Conservation (phyloP, 2,888 invertebrate genomes). For the Clusia tigrina region DNA sequence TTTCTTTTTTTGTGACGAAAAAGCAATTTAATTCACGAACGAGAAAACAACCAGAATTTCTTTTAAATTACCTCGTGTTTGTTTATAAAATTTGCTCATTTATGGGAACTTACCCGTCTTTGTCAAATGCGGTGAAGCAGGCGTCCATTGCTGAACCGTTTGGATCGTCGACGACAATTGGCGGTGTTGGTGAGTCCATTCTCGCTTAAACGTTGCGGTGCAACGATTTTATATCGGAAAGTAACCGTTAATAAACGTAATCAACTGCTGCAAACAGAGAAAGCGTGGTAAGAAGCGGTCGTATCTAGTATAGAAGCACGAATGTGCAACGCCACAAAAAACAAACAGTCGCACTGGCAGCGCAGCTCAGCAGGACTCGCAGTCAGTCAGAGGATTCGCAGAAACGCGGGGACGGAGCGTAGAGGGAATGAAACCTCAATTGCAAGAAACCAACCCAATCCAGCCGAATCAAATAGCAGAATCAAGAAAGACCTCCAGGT, state of each 20-base stretch:
- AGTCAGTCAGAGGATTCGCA: conserved; percentile 12
- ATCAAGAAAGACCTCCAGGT: neutral
- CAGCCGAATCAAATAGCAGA: neutral
- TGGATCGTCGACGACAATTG: conserved; percentile 66
- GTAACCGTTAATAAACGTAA: conserved; percentile 2
- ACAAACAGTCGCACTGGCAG: conserved; percentile 1
- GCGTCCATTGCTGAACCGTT: conserved; percentile 82
- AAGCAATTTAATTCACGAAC: conserved; percentile 20
- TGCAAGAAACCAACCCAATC: neutral
- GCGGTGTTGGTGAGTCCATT: conserved; percentile 64
- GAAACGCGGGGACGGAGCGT: conserved; percentile 14
- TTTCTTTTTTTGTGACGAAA: neutral
- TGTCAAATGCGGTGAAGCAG: conserved; percentile 90
- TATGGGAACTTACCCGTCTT: conserved; percentile 77
- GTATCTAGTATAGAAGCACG: neutral
- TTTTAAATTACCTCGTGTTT: neutral
- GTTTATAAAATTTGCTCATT: neutral
- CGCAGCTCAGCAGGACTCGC: neutral
- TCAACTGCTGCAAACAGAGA: conserved; percentile 4
- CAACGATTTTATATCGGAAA: conserved; percentile 32
- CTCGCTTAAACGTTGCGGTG: conserved; percentile 24
- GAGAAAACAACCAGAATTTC: neutral
- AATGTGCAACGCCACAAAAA: neutral
- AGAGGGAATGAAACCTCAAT: conserved; percentile 19
- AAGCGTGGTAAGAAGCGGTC: too few species aligned